Conservation (phyloP, 1,140 invertebrate species). For the roundworm (Caenorhabditis elegans) region WBcel235 BX284602.5:10824001-10824500, state of each 20-base stretch:
- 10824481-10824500: not conserved
- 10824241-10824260: no score
- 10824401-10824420: constrained; percentile 95
- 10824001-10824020: not conserved
- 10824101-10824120: no score
- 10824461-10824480: constrained; percentile 94
- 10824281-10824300: not conserved
- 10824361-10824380: no score
- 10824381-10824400: constrained; percentile 93
- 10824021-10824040: not conserved
- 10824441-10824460: constrained; percentile 89
- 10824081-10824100: not conserved
- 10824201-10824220: not conserved
- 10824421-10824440: constrained; percentile 88
- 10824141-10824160: no score
- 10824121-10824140: no score
- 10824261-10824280: not conserved
- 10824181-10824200: not conserved
- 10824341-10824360: no score
- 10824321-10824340: no score
- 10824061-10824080: constrained; percentile 11
- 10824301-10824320: no score
- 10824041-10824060: not conserved
- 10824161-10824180: no score
- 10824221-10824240: not conserved